These are phyloP conservation scores for Riptortus pedestris DNA, from an alignment of 1,140 invertebrate genomes.

Conservation along the genomic window DNA sequence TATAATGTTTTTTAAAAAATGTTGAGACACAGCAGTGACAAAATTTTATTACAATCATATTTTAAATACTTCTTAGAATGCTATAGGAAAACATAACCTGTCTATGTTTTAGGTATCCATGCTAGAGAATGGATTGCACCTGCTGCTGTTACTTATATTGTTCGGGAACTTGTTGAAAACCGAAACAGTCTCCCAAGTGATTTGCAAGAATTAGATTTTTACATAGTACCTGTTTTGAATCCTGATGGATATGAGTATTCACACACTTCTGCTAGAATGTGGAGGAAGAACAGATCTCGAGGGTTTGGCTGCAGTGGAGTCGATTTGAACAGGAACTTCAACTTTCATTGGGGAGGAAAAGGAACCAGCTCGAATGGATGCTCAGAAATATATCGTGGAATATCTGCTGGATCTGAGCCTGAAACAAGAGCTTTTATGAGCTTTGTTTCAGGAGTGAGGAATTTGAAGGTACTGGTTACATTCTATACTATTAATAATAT, in stretches of 20 bases:
- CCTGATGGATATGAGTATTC: conserved; percentile 54
- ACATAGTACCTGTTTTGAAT: conserved; percentile 47
- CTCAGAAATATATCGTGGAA: conserved; percentile 64
- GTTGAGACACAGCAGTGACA: too few relatives aligned
- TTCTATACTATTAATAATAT: too few relatives aligned
- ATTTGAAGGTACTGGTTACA: too few relatives aligned
- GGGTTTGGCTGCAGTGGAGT: conserved; percentile 40
- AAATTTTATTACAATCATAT: too few relatives aligned
- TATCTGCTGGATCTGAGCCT: conserved; percentile 68
- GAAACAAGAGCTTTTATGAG: conserved; percentile 51
- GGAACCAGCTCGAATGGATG: conserved; percentile 67
- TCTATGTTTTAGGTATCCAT: conserved; percentile 57
- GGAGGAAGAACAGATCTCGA: conserved; percentile 65
- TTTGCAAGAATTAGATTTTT: conserved; percentile 50
- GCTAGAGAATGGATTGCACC: conserved; percentile 72
- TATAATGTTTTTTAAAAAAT: too few relatives aligned
- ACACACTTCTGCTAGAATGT: conserved; percentile 60
- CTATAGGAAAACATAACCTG: too few relatives aligned
- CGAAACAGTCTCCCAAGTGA: conserved; percentile 54
- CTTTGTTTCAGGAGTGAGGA: conserved; percentile 27
- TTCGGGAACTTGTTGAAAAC: conserved; percentile 64
- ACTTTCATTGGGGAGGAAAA: conserved; percentile 51
- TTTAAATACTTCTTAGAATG: too few relatives aligned
- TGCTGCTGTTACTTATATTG: conserved; percentile 51
- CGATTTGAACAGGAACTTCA: conserved; percentile 61